Percentiles rank a stretch among this genome's conserved stretches.
These are phyloP conservation scores for Oreochromis spilurus DNA, from an alignment of 2,113 vertebrate species.

Conservation along the genomic window DNA sequence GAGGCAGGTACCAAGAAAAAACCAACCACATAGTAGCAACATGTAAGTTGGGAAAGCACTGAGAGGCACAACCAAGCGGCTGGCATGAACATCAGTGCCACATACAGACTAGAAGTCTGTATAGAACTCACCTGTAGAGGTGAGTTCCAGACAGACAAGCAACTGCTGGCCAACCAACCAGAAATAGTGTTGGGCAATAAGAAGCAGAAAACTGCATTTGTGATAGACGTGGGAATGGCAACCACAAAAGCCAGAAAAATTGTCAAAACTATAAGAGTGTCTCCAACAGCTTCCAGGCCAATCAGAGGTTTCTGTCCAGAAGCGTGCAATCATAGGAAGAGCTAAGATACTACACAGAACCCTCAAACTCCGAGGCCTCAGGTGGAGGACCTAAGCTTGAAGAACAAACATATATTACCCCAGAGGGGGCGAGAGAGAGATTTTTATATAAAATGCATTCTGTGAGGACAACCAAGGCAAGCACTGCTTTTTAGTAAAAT, in stretches of 20 bases:
- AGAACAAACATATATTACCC: background rate
- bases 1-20: background rate
- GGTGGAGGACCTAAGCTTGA: background rate
- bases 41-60: background rate
- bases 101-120: background rate
- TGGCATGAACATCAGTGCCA: background rate
- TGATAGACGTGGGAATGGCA: background rate
- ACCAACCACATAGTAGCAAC: background rate
- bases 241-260: background rate
- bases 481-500: background rate
- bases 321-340: background rate
- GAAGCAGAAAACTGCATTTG: background rate
- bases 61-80: background rate
- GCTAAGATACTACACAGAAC: background rate
- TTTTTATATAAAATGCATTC: background rate
- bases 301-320: background rate
- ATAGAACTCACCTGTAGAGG: background rate
- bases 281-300: background rate
- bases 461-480: background rate
- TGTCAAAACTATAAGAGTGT: background rate
- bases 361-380: accelerated
- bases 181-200: background rate
- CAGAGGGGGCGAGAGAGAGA: background rate
- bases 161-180: background rate
- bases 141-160: background rate